Evolutionary conservation across 1,140 invertebrate species (phyloP).

Genomic region (Lepidurus packardi): DNA sequence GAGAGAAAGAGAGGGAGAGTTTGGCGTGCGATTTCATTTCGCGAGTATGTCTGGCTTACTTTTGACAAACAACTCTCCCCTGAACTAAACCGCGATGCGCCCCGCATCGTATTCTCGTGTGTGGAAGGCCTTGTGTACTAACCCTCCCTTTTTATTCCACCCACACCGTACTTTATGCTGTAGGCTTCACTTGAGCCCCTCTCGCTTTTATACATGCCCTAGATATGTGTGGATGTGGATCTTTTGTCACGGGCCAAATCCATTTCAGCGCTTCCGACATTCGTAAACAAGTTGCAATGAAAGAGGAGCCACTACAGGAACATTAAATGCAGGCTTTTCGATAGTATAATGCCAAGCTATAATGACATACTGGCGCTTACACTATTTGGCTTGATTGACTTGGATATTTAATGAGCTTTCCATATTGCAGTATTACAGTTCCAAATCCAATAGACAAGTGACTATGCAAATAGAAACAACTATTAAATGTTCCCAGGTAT

Average conservation of each 20-base stretch:
- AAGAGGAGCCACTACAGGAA: background rate
- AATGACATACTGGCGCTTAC: background rate
- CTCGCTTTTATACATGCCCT: background rate
- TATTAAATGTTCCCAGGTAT: too few species aligned
- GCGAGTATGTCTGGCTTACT: background rate
- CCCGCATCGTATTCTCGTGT: slow-evolving; percentile 18
- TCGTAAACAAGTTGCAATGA: slow-evolving; percentile 15
- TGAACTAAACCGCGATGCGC: background rate
- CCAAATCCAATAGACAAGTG: too few species aligned
- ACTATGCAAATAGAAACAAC: too few species aligned
- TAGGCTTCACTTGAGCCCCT: background rate
- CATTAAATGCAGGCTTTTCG: background rate
- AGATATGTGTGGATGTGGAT: slow-evolving; percentile 18
- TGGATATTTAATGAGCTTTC: too few species aligned
- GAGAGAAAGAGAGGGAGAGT: background rate
- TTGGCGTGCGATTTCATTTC: slow-evolving; percentile 7
- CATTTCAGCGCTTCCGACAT: slow-evolving; percentile 21
- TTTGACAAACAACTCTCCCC: slow-evolving; percentile 10
- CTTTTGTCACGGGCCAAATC: slow-evolving; percentile 21
- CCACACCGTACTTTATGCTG: slow-evolving; percentile 7
- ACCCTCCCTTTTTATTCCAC: slow-evolving; percentile 13
- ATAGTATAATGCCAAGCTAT: background rate
- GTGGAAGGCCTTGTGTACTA: background rate
- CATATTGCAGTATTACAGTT: too few species aligned
- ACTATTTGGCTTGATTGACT: background rate